Evolutionary conservation across 2,888 invertebrate species (phyloP), one percentile per base, ranked within the genome.

Genomic region (Mythimna albipuncta): DNA sequence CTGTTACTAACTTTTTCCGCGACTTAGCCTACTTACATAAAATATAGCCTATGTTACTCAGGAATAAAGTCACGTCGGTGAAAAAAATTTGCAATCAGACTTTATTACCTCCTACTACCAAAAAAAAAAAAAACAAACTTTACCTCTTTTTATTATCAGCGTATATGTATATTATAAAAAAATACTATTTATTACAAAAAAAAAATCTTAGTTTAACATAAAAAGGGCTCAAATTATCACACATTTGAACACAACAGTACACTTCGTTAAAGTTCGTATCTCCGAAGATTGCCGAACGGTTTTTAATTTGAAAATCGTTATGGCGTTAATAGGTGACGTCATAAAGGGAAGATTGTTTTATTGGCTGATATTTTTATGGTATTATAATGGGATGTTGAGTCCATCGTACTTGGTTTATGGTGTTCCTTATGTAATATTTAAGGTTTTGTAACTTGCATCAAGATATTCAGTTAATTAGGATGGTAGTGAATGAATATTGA

Each of bases 341-440:
- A 76, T 84, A 84, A 84, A 84, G n/a, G 1, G 44, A 62, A 72
- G 70, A 82, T 76, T 75, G 74, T 84, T 84, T 74, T 84, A 82
- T 71, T 84, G 66, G 57, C 32, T 35, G 62, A 84, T 84, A 80
- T 77, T 80, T 83, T 84, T 82, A 84, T 84, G 77, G 50, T 54
- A n/a, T 61, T 83, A 75, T 73, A 76, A 72, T 75, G 71, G 79
- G 26, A 76, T 69, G 61, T 64, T 72, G 54, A 63, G 57, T 54
- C 19, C 76, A 69, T 61, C 61, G 61, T 58, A 41, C 21, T 58
- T 38, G 44, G 47, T 63, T 73, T 69, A 79, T 41, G 32, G 35
- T 57, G 59, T 63, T 64, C 59, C 32, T 68, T 61, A 57, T 64
- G 59, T 52, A 63, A 73, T 69, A 68, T 66, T 77, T 65, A 57